Evolutionary conservation across 2,888 invertebrate genomes (phyloP), one percentile per base, ranked within the genome.

Genomic region (Andrena camellia): DNA sequence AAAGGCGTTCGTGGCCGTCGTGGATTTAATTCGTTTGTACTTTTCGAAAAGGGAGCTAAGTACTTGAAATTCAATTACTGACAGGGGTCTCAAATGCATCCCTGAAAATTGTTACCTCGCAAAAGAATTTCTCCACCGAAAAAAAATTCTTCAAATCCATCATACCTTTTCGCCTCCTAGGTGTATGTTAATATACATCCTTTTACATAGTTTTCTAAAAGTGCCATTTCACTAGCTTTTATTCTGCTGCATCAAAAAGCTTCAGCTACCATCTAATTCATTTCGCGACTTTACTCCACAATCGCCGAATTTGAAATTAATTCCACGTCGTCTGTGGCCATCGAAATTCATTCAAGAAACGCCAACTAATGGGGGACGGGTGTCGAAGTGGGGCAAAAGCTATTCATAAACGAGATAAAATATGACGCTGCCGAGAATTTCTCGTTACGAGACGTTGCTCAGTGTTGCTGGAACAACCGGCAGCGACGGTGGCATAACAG

Each of bases 401-500:
- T 26, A 23, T 48, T 57, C 62, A n/a, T 20, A 42, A 59, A 26
- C 26, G 17, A 33, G 33, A 74, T 79, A 63, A 63, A 57, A 64
- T 13, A 1, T 4, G 23, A 23, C 20, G 1, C 8, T 52, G 42
- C 48, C 13, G 29, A 50, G 67, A n/a, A 57, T 72, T 68, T 17
- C 62, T 72, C 57, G 57, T 81, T 68, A 50, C 6, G n/a, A n/a
- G 33, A 6, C 33, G 2, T 13, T 42, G 57, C 23, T 67, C n/a
- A 8, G 62, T 26, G 62, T 68, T 73, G 63, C 50, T 80, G 20
- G 63, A 69, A 59, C 50, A 50, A 68, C n/a, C 57, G 42, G 50
- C 63, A 50, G 57, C 31, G 42, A 52, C 33, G 50, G 31, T 50
- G 26, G 50, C 20, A 75, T 82, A 88, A 82, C 87, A 78, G 81